Base-by-base conservation (phyloP, 2,113 vertebrate species). In the Pan troglodytes region DNA sequence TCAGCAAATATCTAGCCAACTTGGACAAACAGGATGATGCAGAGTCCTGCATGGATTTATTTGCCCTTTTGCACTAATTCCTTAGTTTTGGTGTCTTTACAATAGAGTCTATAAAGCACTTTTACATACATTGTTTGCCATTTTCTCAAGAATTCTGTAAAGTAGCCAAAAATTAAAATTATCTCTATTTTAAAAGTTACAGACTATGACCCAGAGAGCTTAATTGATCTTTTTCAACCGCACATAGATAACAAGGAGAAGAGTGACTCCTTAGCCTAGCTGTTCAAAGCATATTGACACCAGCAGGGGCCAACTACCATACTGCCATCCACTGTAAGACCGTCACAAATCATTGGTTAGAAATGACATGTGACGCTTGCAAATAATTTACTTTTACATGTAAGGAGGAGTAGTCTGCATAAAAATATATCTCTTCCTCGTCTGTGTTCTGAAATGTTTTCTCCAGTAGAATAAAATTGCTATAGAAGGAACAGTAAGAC, bases 141-240 rank as follows among this genome's bases (percentile, higher is more conserved):
- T 82, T 86, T 96, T 96, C 61, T 72, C 83, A 83, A 50, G n/a
- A 45, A 95, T 18, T 80, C 75, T 68, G 4, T 61, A 86, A 84
- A 80, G 25, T 25, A 25, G 14, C 38, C 13, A 8, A 89, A 50
- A 67, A 85, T 20, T 59, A 32, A 43, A 57, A 43, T 13, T 72
- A 23, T 79, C 48, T 92, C 45, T 78, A 83, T 14, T 50, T 92
- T 43, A 50, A 93, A 94, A 84, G 23, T 43, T 20, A 61, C 22
- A 45, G 78, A n/a, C 40, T 32, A 35, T 45, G 25, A 89, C 18
- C 8, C 43, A 61, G 87, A 94, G 57, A 79, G 12, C 2, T 55
- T 87, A 50, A 61, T 6, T 14, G 27, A 73, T 68, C 68, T 84
- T 96, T 88, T 72, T 67, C 55, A 76, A 45, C 9, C 38, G 64